Percentiles rank a stretch among this genome's conserved stretches.
Evolutionary conservation across 2,797 vertebrate genomes (phyloP).

Genomic region (Numenius phaeopus): DNA sequence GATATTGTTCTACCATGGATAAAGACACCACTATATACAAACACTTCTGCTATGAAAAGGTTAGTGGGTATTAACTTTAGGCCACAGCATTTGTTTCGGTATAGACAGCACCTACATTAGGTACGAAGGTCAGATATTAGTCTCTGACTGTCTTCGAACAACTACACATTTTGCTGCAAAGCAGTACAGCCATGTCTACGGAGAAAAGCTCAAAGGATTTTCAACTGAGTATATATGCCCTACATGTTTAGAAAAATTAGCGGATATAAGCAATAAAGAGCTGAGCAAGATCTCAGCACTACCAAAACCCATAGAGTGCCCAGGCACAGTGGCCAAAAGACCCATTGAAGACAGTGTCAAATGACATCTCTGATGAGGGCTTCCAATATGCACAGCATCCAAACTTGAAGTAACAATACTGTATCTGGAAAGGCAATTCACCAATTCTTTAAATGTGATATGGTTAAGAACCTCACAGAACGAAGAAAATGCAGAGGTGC

Average conservation of each 20-base stretch:
- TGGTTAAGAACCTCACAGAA: neutral
- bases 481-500: fast-evolving
- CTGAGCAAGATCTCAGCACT: neutral
- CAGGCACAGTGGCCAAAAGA: neutral
- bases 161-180: neutral
- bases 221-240: neutral
- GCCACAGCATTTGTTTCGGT: neutral
- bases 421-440: neutral
- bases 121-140: neutral
- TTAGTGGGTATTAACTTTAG: neutral
- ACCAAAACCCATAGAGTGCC: neutral
- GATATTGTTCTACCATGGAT: neutral
- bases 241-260: neutral
- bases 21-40: fast-evolving
- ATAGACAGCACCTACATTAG: neutral
- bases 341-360: neutral
- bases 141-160: neutral
- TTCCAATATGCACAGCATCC: neutral
- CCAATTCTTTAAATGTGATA: neutral
- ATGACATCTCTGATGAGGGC: neutral
- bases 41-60: neutral
- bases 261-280: neutral
- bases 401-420: neutral
- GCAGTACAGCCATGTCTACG: neutral
- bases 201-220: neutral